phyloP scores from a whole-genome alignment of 2,113 vertebrate genomes.

The Steatornis caripensis region DNA sequence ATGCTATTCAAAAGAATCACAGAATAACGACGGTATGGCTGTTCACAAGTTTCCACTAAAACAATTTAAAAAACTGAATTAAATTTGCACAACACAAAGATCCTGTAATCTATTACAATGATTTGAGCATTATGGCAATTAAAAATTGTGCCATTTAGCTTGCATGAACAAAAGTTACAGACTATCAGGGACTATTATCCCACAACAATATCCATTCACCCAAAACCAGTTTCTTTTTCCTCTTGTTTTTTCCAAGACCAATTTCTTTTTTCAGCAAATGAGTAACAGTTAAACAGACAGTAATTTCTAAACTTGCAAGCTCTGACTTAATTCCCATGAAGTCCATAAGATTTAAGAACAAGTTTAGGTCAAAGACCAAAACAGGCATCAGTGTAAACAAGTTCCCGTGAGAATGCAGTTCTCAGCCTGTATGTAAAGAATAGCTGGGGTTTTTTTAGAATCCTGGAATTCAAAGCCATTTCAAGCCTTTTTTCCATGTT shows the following conservation, averaged over 20 bases:
- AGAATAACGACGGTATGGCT: background rate
- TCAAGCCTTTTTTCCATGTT: background rate
- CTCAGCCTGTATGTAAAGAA: background rate
- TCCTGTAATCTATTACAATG: background rate
- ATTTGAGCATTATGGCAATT: slow-evolving; percentile 6
- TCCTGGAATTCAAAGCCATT: background rate
- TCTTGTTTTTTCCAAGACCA: background rate
- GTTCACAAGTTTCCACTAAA: background rate
- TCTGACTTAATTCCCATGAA: background rate
- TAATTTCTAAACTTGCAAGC: background rate
- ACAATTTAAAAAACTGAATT: background rate
- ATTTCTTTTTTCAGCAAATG: background rate
- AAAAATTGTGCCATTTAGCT: background rate
- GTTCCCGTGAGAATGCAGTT: background rate
- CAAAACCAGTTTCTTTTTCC: background rate
- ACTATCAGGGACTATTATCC: background rate
- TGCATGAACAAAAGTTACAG: background rate
- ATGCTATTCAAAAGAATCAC: background rate
- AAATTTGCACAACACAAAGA: background rate
- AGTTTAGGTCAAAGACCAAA: background rate
- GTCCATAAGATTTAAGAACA: background rate
- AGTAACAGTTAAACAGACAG: background rate
- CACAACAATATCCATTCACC: background rate
- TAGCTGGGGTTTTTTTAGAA: fast-evolving
- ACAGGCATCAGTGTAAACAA: background rate